phyloP scores from a whole-genome alignment of 2,797 vertebrate species.

The Bovichtus variegatus region DNA sequence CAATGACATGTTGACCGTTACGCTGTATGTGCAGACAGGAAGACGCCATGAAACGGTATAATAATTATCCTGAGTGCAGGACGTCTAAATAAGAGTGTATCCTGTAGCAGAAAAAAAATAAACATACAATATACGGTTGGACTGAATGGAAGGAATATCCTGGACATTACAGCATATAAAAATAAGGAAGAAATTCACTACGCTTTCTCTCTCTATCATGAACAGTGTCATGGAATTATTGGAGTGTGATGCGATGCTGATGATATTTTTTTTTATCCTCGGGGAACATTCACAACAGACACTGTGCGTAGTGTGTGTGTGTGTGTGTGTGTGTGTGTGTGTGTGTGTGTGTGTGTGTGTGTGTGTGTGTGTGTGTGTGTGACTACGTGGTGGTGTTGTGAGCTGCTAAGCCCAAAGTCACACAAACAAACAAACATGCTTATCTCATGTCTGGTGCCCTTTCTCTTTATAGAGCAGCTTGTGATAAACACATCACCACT shows the following conservation, averaged over 20 bases:
- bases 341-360: neutral
- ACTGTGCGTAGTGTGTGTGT: conserved; percentile 1
- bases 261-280: conserved; percentile 17
- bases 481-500: neutral
- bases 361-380: conserved; percentile 9
- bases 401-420: neutral
- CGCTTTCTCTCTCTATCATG: no score
- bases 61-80: neutral
- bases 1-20: neutral
- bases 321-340: conserved; percentile 7
- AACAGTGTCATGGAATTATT: neutral
- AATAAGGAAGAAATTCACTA: no score
- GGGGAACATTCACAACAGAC: conserved; percentile 10
- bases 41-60: neutral
- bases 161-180: neutral
- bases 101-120: neutral
- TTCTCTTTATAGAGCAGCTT: conserved; percentile 11
- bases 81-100: neutral
- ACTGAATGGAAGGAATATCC: neutral
- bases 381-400: conserved; percentile 8
- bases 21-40: neutral
- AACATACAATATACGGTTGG: neutral
- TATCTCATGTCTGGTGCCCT: conserved; percentile 18
- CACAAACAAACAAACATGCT: conserved; percentile 22
- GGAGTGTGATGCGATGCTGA: neutral